phyloP scores from a whole-genome alignment of 1,140 invertebrate species.

The Rhyzopertha dominica region DNA sequence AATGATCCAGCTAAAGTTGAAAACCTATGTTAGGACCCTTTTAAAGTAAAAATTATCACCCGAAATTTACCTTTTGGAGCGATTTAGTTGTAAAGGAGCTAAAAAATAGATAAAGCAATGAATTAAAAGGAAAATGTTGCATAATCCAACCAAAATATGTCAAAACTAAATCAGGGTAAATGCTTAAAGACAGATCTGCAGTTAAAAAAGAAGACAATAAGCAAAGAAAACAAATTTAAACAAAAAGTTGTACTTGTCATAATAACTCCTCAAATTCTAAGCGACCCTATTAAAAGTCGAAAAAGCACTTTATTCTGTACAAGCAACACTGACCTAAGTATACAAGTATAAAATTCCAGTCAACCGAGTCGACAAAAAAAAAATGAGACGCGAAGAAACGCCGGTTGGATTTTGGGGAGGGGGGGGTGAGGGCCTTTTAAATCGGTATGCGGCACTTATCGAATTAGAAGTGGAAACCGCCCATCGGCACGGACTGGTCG shows the following conservation, averaged over 20 bases:
- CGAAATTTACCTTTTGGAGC: constrained; percentile 1
- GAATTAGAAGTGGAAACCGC: constrained; percentile 71
- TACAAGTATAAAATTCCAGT: constrained; percentile 23
- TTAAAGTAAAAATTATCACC: background rate
- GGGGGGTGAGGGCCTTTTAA: background rate
- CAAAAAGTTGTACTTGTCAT: background rate
- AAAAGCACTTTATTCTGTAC: background rate
- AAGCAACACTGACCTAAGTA: constrained; percentile 5
- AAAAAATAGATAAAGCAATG: constrained; percentile 9
- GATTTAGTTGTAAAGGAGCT: background rate
- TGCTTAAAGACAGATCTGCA: constrained; percentile 2
- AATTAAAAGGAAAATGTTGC: constrained; percentile 7
- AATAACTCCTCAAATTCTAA: background rate
- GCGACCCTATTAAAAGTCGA: background rate
- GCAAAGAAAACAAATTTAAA: constrained; percentile 2
- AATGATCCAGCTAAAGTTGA: background rate
- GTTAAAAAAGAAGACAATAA: constrained; percentile 4
- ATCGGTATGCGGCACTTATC: constrained; percentile 1
- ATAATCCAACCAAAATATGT: background rate
- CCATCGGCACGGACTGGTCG: constrained; percentile 68
- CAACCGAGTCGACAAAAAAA: constrained; percentile 5
- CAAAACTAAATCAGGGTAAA: constrained; percentile 11
- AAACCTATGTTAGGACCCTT: constrained; percentile 1
- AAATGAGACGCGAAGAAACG: constrained; percentile 11
- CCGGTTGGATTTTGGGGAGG: constrained; percentile 9